These are phyloP conservation scores for Onychostoma macrolepis DNA, from an alignment of 2,113 vertebrate species.

Conservation along the genomic window DNA sequence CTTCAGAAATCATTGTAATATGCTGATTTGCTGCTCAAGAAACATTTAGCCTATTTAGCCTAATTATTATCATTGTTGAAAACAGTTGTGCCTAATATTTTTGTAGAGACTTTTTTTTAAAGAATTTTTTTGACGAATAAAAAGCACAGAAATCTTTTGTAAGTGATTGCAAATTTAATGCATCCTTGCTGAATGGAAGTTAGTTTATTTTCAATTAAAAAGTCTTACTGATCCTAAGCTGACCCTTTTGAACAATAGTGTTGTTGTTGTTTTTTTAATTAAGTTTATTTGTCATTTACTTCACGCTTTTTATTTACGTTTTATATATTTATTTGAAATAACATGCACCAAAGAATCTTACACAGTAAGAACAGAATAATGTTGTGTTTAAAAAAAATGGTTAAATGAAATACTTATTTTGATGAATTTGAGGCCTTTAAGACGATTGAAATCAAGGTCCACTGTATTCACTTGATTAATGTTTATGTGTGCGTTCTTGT, in stretches of 20 bases:
- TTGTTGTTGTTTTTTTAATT: too few species aligned
- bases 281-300: background rate
- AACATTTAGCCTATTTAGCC: too few species aligned
- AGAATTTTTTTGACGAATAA: background rate
- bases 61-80: too few species aligned
- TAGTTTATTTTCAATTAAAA: background rate
- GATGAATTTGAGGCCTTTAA: background rate
- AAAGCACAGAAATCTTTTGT: too few species aligned
- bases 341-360: background rate
- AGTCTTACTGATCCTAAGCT: background rate
- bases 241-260: background rate
- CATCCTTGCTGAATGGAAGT: background rate
- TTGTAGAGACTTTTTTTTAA: background rate
- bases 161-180: background rate
- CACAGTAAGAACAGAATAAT: background rate
- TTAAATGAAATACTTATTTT: too few species aligned
- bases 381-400: background rate
- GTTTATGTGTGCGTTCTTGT: background rate
- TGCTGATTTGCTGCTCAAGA: too few species aligned
- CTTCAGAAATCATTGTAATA: too few species aligned
- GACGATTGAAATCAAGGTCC: background rate
- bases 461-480: background rate
- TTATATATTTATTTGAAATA: background rate
- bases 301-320: background rate
- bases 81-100: background rate